Evolutionary conservation across 2,113 vertebrate genomes (phyloP).

Genomic region (Pungitius pungitius): DNA sequence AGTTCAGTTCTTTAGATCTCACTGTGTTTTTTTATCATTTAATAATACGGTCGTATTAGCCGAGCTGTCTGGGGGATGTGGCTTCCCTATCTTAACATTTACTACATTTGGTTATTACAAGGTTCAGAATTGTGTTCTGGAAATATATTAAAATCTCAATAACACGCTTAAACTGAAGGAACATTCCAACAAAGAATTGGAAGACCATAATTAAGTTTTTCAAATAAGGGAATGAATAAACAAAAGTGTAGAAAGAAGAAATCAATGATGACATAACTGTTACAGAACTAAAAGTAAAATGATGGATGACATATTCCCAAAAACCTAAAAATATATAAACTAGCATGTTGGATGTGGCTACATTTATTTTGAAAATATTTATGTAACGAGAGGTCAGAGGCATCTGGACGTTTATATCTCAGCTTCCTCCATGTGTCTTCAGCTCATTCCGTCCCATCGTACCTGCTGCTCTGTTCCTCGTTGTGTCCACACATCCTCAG

Average conservation of each 20-base stretch:
- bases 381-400: too few species aligned
- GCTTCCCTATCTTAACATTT: too few species aligned
- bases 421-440: too few species aligned
- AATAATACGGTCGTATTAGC: background rate
- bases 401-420: too few species aligned
- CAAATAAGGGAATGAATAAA: background rate
- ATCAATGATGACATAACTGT: background rate
- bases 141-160: background rate
- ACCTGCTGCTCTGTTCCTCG: too few species aligned
- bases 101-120: too few species aligned
- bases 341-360: too few species aligned
- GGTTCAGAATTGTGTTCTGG: background rate
- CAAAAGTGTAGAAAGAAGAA: background rate
- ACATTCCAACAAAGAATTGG: background rate
- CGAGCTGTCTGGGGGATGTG: too few species aligned
- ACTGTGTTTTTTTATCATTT: background rate
- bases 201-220: background rate
- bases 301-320: background rate
- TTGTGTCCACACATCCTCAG: too few species aligned
- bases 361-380: too few species aligned
- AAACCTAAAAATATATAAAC: background rate
- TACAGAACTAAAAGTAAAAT: background rate
- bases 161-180: background rate
- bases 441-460: too few species aligned
- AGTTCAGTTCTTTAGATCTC: constrained; percentile 7